phyloP scores from a whole-genome alignment of 2,113 vertebrate genomes.

The Neodontobutis hainanensis region DNA sequence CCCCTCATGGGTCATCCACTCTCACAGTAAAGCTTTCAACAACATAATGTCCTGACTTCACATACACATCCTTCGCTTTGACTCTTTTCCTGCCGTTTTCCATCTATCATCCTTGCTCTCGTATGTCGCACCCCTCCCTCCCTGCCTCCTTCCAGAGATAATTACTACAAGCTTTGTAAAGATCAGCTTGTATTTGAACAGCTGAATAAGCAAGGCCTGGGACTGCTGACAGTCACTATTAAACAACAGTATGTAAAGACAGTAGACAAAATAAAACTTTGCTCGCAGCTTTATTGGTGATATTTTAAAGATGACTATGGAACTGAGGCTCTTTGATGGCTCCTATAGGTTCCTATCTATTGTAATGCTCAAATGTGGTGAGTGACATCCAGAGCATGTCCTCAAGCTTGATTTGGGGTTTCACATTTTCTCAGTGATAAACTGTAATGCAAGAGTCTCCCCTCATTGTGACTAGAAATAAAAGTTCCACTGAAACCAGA shows the following conservation, averaged over 20 bases:
- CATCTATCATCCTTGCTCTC: constrained; percentile 40
- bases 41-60: constrained; percentile 30
- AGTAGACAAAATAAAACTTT: constrained; percentile 46
- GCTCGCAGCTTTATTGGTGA: constrained; percentile 21
- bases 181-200: constrained; percentile 77
- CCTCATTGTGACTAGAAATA: no score
- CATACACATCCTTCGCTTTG: constrained; percentile 31
- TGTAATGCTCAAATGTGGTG: background rate
- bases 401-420: no score
- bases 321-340: background rate
- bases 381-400: background rate
- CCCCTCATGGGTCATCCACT: background rate
- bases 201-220: constrained; percentile 69
- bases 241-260: constrained; percentile 50
- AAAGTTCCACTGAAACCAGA: no score
- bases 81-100: constrained; percentile 43
- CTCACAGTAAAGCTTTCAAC: constrained; percentile 6
- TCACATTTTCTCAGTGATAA: no score
- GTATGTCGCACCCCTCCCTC: constrained; percentile 15
- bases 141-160: constrained; percentile 52
- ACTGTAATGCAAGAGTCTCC: no score
- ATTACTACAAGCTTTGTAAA: constrained; percentile 74
- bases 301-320: constrained; percentile 11
- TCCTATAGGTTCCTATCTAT: constrained; percentile 5
- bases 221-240: constrained; percentile 64